Evolutionary conservation across 2,888 invertebrate species (phyloP).

Genomic region (Prionchulus punctatus): DNA sequence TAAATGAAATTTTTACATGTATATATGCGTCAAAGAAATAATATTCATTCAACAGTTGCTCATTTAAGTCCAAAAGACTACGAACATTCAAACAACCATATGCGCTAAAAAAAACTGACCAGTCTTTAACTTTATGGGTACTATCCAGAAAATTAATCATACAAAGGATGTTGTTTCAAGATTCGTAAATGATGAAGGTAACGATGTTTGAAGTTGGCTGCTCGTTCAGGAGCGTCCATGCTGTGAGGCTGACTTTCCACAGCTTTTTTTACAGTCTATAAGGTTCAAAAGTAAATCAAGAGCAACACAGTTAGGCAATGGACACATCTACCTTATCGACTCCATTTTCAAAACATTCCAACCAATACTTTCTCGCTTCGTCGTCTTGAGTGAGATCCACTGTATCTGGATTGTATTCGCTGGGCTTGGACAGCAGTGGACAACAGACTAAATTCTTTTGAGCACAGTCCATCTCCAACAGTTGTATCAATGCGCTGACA

Average conservation of each 20-base stretch:
- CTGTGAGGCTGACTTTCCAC: slow-evolving; percentile 57
- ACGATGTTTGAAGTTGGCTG: slow-evolving; percentile 61
- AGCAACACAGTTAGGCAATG: neutral
- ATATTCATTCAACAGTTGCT: slow-evolving; percentile 71
- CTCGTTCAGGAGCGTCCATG: slow-evolving; percentile 57
- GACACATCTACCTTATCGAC: slow-evolving; percentile 47
- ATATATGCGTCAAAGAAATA: slow-evolving; percentile 73
- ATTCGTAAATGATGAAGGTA: slow-evolving; percentile 61
- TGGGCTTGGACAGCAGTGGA: slow-evolving; percentile 58
- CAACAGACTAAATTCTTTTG: slow-evolving; percentile 48
- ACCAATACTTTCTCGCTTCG: slow-evolving; percentile 74
- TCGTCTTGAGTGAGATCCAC: slow-evolving; percentile 68
- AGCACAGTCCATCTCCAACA: slow-evolving; percentile 44
- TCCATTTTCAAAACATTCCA: slow-evolving; percentile 67
- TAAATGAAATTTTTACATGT: slow-evolving; percentile 36
- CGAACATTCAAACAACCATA: slow-evolving; percentile 70
- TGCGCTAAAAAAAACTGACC: slow-evolving; percentile 39
- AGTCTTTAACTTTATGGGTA: neutral
- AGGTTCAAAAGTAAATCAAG: neutral
- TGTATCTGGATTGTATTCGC: slow-evolving; percentile 72
- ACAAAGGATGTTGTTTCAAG: slow-evolving; percentile 61
- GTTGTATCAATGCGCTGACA: slow-evolving; percentile 33
- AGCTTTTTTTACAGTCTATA: slow-evolving; percentile 58
- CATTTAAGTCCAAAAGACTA: slow-evolving; percentile 72
- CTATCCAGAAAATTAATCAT: slow-evolving; percentile 32